Evolutionary conservation across 2,797 vertebrate species (phyloP).

Genomic region (Chromobotia macracanthus): DNA sequence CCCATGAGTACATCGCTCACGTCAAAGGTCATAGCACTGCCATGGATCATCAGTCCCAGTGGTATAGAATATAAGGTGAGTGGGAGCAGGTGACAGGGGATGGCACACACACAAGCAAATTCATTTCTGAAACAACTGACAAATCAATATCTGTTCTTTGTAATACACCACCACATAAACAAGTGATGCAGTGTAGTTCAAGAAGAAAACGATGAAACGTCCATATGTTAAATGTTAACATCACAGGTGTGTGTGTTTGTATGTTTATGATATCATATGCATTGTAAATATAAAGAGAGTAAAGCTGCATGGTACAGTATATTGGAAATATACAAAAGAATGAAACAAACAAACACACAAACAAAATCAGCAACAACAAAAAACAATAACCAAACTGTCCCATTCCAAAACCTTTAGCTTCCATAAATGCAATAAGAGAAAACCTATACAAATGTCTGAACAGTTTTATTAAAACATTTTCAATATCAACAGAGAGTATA

Average conservation of each 20-base stretch:
- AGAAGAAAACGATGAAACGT: neutral
- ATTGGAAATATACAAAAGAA: neutral
- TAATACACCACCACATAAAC: constrained; percentile 20
- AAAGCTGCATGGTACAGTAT: neutral
- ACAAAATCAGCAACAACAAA: constrained; percentile 6
- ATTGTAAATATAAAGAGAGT: too few species aligned
- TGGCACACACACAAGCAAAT: constrained; percentile 37
- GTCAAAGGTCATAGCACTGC: constrained; percentile 86
- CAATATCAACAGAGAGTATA: neutral
- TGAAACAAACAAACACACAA: neutral
- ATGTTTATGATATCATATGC: neutral
- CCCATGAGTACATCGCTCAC: constrained; percentile 76
- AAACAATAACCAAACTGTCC: neutral
- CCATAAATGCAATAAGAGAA: neutral
- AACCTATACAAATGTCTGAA: neutral
- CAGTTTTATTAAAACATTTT: constrained; percentile 14
- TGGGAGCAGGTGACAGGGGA: constrained; percentile 35
- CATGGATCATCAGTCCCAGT: constrained; percentile 21
- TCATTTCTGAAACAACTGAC: constrained; percentile 34
- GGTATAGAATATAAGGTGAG: constrained; percentile 15
- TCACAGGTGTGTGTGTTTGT: neutral
- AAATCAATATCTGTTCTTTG: constrained; percentile 19
- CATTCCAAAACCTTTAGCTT: neutral
- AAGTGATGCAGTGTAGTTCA: constrained; percentile 18
- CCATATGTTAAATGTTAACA: constrained; percentile 1